Percentiles rank a stretch among this genome's conserved stretches.
These are phyloP conservation scores for Macrosoma leucophasiata DNA, from an alignment of 2,888 invertebrate species.

Conservation along the genomic window DNA sequence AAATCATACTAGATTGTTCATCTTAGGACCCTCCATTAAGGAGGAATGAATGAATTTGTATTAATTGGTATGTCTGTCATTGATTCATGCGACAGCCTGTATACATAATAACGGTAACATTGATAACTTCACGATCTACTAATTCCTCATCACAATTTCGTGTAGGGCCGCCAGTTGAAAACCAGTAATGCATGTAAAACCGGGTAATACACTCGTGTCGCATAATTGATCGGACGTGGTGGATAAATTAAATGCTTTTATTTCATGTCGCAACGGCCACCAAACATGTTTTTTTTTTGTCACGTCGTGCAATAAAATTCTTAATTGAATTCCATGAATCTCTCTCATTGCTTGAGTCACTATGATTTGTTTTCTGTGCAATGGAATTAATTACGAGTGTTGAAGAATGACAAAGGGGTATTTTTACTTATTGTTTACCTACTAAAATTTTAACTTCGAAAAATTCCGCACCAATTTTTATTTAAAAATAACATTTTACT, in stretches of 20 bases:
- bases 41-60: slow-evolving; percentile 26
- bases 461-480: too few relatives aligned
- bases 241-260: slow-evolving; percentile 38
- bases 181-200: slow-evolving; percentile 35
- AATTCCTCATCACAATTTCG: slow-evolving; percentile 30
- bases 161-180: slow-evolving; percentile 28
- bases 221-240: slow-evolving; percentile 36
- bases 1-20: too few relatives aligned
- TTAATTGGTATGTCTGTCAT: slow-evolving; percentile 22
- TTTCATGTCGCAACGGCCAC: slow-evolving; percentile 30
- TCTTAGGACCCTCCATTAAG: too few relatives aligned
- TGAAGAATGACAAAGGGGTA: too few relatives aligned
- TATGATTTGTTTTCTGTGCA: slow-evolving; percentile 21
- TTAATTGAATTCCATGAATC: slow-evolving; percentile 33
- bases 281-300: slow-evolving; percentile 37
- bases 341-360: slow-evolving; percentile 13
- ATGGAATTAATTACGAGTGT: too few relatives aligned
- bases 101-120: slow-evolving; percentile 30
- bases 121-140: slow-evolving; percentile 32
- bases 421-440: too few relatives aligned
- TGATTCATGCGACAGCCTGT: slow-evolving; percentile 29
- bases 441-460: too few relatives aligned
- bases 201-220: slow-evolving; percentile 30
- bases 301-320: slow-evolving; percentile 37
- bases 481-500: too few relatives aligned